phyloP scores from a whole-genome alignment of 2,888 invertebrate genomes.

The Agriopis marginaria region DNA sequence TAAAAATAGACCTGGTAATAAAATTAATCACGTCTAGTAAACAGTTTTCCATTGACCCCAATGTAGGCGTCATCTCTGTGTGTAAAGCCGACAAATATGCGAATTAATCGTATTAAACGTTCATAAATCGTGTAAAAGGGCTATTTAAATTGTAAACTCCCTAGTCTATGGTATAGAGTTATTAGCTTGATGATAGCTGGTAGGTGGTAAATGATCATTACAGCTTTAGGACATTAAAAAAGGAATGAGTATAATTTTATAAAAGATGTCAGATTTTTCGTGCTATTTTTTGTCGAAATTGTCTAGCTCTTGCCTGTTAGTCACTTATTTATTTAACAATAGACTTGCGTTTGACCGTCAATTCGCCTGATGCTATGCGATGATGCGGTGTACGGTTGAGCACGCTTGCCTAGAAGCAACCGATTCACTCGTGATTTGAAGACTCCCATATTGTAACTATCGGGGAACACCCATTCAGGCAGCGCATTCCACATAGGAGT shows the following conservation, averaged over 20 bases:
- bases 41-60: conserved; percentile 54
- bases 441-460: too few relatives aligned
- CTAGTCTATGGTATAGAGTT: conserved; percentile 21
- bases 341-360: too few relatives aligned
- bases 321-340: too few relatives aligned
- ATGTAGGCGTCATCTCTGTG: conserved; percentile 44
- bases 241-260: neutral
- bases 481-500: too few relatives aligned
- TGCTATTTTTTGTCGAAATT: too few relatives aligned
- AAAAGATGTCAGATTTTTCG: neutral
- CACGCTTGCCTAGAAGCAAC: too few relatives aligned
- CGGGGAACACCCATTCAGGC: too few relatives aligned
- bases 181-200: conserved; percentile 17
- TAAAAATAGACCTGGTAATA: conserved; percentile 13
- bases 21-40: conserved; percentile 23
- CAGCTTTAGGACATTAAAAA: neutral
- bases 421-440: too few relatives aligned
- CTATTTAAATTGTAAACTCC: conserved; percentile 22
- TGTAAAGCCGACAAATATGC: conserved; percentile 42
- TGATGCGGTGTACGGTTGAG: too few relatives aligned
- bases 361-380: too few relatives aligned
- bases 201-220: conserved; percentile 9
- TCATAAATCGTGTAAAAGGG: conserved; percentile 32
- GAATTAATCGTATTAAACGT: conserved; percentile 28
- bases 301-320: too few relatives aligned